Base-by-base conservation (phyloP, 2,888 invertebrate genomes). In the Stratiomys singularior region DNA sequence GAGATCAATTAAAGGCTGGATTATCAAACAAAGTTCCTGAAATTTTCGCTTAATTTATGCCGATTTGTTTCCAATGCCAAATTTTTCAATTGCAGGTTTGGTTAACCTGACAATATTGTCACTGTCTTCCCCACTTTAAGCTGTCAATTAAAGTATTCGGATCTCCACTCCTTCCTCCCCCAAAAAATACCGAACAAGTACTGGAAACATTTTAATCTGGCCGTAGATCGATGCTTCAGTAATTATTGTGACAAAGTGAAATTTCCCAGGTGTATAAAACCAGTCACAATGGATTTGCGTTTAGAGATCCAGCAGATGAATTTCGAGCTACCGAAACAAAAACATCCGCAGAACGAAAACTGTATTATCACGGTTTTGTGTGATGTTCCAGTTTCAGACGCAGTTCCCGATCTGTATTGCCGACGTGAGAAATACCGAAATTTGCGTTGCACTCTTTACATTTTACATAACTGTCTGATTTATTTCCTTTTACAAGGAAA, bases 191-290 rank as follows among this genome's bases (percentile, higher is more conserved):
- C 74, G 58, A 76, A 37, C 58, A 11, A 37, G 7, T 3, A 76
- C 60, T 2, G 74, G 74, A 23, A 76, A 76, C 71, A 80, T 69
- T 80, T 81, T 81, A 1, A 80, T 76, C 67, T 80, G 76, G 76
- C 79, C 78, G 23, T 80, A 79, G 72, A 81, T 80, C 0, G 78
- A 81, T 27, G 80, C 76, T 56, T 80, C 80, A 18, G 78, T 78
- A 46, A 78, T 79, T 74, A 78, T 30, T 44, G 74, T 76, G 4
- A 78, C 64, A 25, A 78, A 80, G 46, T 76, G 72, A 37, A 78
- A 69, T 79, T 72, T 27, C 64, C 46, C 13, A 80, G 76, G 21
- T 78, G 77, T 21, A 74, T 71, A 71, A 77, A 76, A 63, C 74
- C 77, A 46, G 74, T 77, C 21, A 63, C 66, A n/a, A 78, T 79